Evolutionary conservation across 2,888 invertebrate species (phyloP).

Genomic region (Aporophyla nigra): DNA sequence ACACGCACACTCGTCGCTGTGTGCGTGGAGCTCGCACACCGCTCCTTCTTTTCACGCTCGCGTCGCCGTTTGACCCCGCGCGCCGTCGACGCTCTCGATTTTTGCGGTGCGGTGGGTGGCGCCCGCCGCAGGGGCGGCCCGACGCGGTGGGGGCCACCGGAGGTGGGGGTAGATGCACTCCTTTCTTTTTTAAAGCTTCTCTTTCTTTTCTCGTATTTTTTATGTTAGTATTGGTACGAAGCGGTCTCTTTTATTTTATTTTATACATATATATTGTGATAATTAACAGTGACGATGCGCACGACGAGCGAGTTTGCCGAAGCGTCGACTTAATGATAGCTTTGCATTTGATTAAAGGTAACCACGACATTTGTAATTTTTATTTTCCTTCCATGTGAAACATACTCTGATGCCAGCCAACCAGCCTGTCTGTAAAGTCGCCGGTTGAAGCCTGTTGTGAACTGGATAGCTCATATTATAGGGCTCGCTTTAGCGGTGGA

Average conservation of each 20-base stretch:
- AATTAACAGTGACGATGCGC: constrained; percentile 90
- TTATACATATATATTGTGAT: constrained; percentile 88
- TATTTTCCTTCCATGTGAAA: constrained; percentile 77
- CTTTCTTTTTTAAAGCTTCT: constrained; percentile 91
- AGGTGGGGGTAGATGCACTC: constrained; percentile 90
- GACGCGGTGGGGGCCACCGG: constrained; percentile 84
- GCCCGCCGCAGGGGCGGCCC: constrained; percentile 90
- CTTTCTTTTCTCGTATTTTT: constrained; percentile 91
- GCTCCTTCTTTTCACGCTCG: constrained; percentile 90
- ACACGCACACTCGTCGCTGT: constrained; percentile 84
- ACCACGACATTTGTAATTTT: constrained; percentile 86
- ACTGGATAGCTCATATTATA: constrained; percentile 76
- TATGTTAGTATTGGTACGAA: constrained; percentile 88
- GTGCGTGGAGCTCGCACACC: constrained; percentile 86
- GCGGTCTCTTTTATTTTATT: constrained; percentile 90
- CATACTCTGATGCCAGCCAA: constrained; percentile 62
- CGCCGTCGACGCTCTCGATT: constrained; percentile 91
- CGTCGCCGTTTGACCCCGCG: constrained; percentile 91
- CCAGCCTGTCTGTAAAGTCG: constrained; percentile 68
- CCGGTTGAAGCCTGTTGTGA: constrained; percentile 75
- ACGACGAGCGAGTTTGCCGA: constrained; percentile 86
- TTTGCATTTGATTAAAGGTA: constrained; percentile 90
- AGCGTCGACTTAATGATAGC: constrained; percentile 88
- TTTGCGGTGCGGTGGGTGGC: constrained; percentile 92
- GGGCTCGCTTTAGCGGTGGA: constrained; percentile 76